Evolutionary conservation across 2,797 vertebrate species (phyloP), one percentile per base, ranked within the genome.

Genomic region (Sylvilagus floridanus): DNA sequence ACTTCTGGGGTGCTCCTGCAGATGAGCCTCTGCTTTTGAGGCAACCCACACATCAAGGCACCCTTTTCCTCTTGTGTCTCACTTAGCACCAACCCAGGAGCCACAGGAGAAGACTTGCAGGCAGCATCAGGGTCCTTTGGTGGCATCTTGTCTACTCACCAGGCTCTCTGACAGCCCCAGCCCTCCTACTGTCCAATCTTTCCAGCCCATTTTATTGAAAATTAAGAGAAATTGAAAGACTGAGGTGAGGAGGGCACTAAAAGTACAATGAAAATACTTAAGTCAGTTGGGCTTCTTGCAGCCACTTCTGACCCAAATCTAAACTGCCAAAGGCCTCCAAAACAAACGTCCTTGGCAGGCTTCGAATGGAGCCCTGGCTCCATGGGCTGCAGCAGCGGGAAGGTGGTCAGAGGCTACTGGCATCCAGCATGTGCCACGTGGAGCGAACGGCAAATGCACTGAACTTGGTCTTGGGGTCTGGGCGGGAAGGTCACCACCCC

Each of bases 251-350:
- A 78, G 26, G 37, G 12, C 19, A 3, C 57, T 84, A 71, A 93
- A 95, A 81, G 60, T 54, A 57, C 91, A 94, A 78, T 86, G 73
- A 93, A 95, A 96, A 90, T 75, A 60, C 3, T 92, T 62, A 73
- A 86, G 83, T 89, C 60, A 75, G 93, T 94, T 72, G 87, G 50
- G 63, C 62, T 93, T 85, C 91, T 87, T 77, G 14, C 91, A 95
- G 88, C 52, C 77, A 91, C 81, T 95, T 96, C 83, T 96, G 93
- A 96, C 76, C 92, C 90, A 94, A 91, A 96, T 96, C 90, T 89
- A 86, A 94, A 96, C 63, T 84, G 88, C 90, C 93, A 94, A 89
- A 71, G 77, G 32, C 52, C 95, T 97, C 92, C 92, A 87, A 92
- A 96, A 93, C 86, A 94, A 93, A 96, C 54, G 79, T 93, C 52